These are phyloP conservation scores for Glossosoma conforme DNA, from an alignment of 1,140 invertebrate genomes.

Conservation along the genomic window DNA sequence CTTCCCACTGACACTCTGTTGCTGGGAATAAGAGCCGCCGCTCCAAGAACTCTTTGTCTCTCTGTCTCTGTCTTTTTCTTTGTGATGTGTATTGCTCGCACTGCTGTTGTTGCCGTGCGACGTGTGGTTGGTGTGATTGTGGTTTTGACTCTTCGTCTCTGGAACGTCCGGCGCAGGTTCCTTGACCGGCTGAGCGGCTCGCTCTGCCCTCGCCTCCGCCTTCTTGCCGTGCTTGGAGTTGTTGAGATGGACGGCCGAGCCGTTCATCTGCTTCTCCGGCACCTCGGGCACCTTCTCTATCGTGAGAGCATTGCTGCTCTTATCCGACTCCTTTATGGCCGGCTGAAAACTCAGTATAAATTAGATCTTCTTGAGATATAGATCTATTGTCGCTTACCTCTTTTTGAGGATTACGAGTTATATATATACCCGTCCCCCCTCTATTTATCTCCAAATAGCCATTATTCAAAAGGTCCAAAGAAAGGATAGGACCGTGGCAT, in stretches of 20 bases:
- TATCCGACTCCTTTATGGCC: slow-evolving; percentile 25
- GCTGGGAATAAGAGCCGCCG: slow-evolving; percentile 28
- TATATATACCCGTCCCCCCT: too few relatives aligned
- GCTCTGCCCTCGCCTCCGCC: slow-evolving; percentile 28
- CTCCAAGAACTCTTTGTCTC: background rate
- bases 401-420: too few relatives aligned
- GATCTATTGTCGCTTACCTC: too few relatives aligned
- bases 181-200: slow-evolving; percentile 34
- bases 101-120: too few relatives aligned
- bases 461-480: too few relatives aligned
- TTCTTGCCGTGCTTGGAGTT: slow-evolving; percentile 31
- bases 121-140: slow-evolving; percentile 30
- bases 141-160: slow-evolving; percentile 35
- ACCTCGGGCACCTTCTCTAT: slow-evolving; percentile 34
- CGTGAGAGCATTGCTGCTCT: slow-evolving; percentile 20
- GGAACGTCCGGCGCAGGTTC: slow-evolving; percentile 29
- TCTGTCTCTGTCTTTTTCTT: slow-evolving; percentile 23
- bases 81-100: too few relatives aligned
- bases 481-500: too few relatives aligned
- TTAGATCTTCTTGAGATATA: too few relatives aligned
- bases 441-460: too few relatives aligned
- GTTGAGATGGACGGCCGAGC: slow-evolving; percentile 33
- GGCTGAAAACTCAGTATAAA: slow-evolving; percentile 26
- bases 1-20: slow-evolving; percentile 24
- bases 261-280: slow-evolving; percentile 35